Percentiles rank a stretch among this genome's conserved stretches.
These are phyloP conservation scores for Psophia crepitans DNA, from an alignment of 2,113 vertebrate species.

Conservation along the genomic window DNA sequence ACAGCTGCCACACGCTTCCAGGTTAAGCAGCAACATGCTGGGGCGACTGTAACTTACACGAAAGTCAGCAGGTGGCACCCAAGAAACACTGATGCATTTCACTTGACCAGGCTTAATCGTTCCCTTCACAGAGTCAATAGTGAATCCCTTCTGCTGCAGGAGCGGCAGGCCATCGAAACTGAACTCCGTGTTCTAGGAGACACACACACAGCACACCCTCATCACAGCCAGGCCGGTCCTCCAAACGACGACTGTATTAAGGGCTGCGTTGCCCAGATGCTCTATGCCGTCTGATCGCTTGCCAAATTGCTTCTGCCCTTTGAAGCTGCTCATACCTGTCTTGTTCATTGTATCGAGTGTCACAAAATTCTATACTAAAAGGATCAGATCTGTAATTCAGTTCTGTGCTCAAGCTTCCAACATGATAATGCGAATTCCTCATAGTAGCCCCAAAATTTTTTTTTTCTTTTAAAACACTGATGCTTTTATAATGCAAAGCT, in stretches of 20 bases:
- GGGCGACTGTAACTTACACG: slow-evolving; percentile 65
- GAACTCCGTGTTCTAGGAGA: slow-evolving; percentile 78
- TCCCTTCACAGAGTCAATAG: slow-evolving; percentile 72
- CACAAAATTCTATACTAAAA: not conserved
- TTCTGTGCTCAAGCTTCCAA: not conserved
- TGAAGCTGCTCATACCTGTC: not conserved
- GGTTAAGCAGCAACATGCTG: not conserved
- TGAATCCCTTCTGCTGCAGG: slow-evolving; percentile 83
- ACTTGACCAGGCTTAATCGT: slow-evolving; percentile 73
- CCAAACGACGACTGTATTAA: not conserved
- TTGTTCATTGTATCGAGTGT: fast-evolving
- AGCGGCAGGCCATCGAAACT: slow-evolving; percentile 57
- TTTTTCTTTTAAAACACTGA: not conserved
- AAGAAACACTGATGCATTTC: slow-evolving; percentile 77
- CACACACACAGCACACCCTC: not conserved
- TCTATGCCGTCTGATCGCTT: fast-evolving
- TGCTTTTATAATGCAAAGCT: not conserved
- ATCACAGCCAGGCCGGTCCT: not conserved
- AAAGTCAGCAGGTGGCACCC: slow-evolving; percentile 80
- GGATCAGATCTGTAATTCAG: not conserved
- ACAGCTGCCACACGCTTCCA: too few species aligned
- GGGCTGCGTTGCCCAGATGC: not conserved
- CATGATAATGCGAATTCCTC: not conserved
- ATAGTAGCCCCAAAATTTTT: not conserved
- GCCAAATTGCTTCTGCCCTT: not conserved